Conservation (phyloP, 1,140 invertebrate species). For the Ptiloglossa arizonensis region DNA sequence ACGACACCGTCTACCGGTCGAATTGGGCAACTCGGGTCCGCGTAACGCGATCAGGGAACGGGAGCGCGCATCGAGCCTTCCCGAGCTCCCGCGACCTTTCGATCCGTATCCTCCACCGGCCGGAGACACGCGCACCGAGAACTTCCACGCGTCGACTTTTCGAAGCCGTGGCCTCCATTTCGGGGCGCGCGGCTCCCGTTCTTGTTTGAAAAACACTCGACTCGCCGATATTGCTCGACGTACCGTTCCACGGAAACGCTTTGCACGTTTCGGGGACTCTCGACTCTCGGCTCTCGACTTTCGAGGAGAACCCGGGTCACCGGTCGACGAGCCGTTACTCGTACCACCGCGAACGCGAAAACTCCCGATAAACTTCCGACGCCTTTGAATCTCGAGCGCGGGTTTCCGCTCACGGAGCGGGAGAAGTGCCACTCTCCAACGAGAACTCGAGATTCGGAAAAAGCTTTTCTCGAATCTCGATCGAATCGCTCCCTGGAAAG, state of each 20-base stretch:
- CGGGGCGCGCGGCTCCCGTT: background rate
- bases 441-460: background rate
- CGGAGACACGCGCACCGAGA: too few relatives aligned
- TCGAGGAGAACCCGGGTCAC: conserved; percentile 9
- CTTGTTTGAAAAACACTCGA: conserved; percentile 32
- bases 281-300: background rate
- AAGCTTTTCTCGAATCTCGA: background rate
- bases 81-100: too few relatives aligned
- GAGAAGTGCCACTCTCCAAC: background rate
- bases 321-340: conserved; percentile 38
- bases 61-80: too few relatives aligned
- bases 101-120: too few relatives aligned
- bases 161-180: background rate
- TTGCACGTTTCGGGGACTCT: conserved; percentile 22
- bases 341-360: background rate
- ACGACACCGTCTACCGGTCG: too few relatives aligned
- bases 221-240: conserved; percentile 16
- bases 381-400: conserved; percentile 8
- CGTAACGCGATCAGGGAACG: too few relatives aligned
- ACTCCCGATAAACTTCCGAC: conserved; percentile 5
- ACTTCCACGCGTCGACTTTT: too few relatives aligned
- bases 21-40: too few relatives aligned
- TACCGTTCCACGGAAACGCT: conserved; percentile 26
- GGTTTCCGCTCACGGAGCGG: background rate
- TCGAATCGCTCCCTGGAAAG: background rate